Evolutionary conservation across 2,888 invertebrate genomes (phyloP), one percentile per base, ranked within the genome.

Genomic region (Frankliniella intonsa): DNA sequence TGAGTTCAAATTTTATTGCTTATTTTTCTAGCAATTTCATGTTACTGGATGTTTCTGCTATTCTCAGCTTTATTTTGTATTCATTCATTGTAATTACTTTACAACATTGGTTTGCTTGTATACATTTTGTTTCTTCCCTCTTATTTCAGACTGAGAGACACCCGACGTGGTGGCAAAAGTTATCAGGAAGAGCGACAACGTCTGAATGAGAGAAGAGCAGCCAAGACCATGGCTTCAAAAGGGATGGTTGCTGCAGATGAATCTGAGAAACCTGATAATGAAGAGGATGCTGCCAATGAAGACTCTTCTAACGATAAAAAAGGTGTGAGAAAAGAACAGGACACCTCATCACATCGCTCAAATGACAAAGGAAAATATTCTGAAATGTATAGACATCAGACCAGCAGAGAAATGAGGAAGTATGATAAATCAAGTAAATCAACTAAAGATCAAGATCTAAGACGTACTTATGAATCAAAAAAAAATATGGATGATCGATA

Each of bases 231-330:
- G 80, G 9, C 51, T n/a, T 22, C 50, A n/a, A 76, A 76, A 22
- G 10, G 22, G 11, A 25, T 25, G 9, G 25, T 12, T 22, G 25
- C 25, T 12, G 25, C 22, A 76, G 69, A 69, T 80, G 50, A 69
- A 19, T 8, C 69, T 19, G 82, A 80, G n/a, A 83, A 84, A 80
- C n/a, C 55, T 38, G 69, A 81, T 50, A 81, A 82, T 49, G 81
- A 19, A 22, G 11, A 76, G 11, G 83, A 84, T 69, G 80, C 50
- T 19, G 81, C 82, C 80, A 79, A 62, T 19, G 84, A 65, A 81
- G 88, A 85, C 89, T 89, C 85, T 89, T 90, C 84, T 90, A 90
- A 62, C 22, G 38, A 80, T 25, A 81, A 83, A 49, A 85, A 86
- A 83, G 85, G 84, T 84, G 84, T 85, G 50, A 38, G 83, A 82